phyloP scores from a whole-genome alignment of 2,888 invertebrate genomes.

The Phasia obesa region DNA sequence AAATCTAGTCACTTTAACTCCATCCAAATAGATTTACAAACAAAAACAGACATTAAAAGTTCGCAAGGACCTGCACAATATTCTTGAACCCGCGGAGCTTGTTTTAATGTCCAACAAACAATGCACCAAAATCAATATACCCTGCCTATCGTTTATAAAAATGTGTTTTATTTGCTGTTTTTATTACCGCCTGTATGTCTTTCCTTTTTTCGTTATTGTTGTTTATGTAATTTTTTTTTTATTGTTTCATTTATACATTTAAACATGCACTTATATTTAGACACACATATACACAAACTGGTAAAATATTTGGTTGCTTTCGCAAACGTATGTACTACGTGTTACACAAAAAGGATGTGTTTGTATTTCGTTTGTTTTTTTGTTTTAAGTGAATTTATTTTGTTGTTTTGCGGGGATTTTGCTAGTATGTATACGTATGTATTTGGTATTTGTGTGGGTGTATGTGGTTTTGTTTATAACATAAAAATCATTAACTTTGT shows the following conservation, averaged over 20 bases:
- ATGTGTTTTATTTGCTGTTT: neutral
- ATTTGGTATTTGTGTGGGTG: too few relatives aligned
- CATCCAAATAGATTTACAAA: too few relatives aligned
- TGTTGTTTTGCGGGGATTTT: neutral
- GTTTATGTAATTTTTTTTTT: neutral
- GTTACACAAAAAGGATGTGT: conserved; percentile 30
- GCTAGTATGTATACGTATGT: neutral
- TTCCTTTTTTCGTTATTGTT: conserved; percentile 9
- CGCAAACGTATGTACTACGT: conserved; percentile 11
- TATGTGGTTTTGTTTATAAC: conserved; percentile 17
- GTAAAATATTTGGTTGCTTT: conserved; percentile 47
- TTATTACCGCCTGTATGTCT: neutral
- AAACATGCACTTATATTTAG: neutral
- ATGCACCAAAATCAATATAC: neutral
- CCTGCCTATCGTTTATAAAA: neutral
- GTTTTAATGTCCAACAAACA: neutral
- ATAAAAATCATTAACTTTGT: conserved; percentile 72
- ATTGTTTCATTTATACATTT: neutral
- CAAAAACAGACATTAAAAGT: too few relatives aligned
- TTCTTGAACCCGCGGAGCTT: too few relatives aligned
- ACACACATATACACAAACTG: conserved; percentile 7
- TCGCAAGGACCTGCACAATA: too few relatives aligned
- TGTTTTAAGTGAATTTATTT: neutral
- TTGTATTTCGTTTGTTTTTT: conserved; percentile 13
- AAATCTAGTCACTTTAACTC: too few relatives aligned